Conservation (phyloP, 2,797 vertebrate species). For the Rhinatrema bivittatum region DNA sequence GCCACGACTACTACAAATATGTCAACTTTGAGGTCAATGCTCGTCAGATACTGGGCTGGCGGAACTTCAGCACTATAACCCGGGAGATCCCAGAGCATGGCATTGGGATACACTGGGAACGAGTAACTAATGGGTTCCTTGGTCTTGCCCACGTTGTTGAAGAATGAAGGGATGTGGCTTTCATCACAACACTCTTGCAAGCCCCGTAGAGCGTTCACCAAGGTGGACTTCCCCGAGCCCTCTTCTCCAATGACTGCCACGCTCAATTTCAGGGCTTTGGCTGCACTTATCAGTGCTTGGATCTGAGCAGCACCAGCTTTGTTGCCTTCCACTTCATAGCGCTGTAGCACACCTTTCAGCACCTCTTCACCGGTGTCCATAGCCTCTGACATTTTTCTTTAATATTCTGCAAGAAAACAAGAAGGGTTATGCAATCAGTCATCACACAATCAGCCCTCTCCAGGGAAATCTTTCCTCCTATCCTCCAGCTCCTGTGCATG, state of each 20-base stretch:
- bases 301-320: neutral
- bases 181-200: neutral
- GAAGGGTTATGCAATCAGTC: no score
- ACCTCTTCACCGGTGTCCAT: neutral
- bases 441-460: no score
- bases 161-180: neutral
- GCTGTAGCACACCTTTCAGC: neutral
- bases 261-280: neutral
- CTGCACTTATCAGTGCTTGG: neutral
- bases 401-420: neutral
- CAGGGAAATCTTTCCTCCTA: neutral
- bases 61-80: conserved; percentile 14
- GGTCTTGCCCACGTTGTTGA: neutral
- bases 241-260: conserved; percentile 1
- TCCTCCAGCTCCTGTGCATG: no score
- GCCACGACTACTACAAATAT: conserved; percentile 16
- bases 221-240: neutral
- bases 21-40: conserved; percentile 7
- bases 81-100: conserved; percentile 22
- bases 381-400: neutral
- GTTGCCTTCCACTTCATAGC: neutral
- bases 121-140: rapidly evolving
- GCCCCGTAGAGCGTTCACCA: neutral
- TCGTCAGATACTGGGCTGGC: conserved; percentile 10
- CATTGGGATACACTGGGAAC: neutral